These are phyloP conservation scores for Leptogaster cylindrica DNA, from an alignment of 2,888 invertebrate genomes.

Conservation along the genomic window DNA sequence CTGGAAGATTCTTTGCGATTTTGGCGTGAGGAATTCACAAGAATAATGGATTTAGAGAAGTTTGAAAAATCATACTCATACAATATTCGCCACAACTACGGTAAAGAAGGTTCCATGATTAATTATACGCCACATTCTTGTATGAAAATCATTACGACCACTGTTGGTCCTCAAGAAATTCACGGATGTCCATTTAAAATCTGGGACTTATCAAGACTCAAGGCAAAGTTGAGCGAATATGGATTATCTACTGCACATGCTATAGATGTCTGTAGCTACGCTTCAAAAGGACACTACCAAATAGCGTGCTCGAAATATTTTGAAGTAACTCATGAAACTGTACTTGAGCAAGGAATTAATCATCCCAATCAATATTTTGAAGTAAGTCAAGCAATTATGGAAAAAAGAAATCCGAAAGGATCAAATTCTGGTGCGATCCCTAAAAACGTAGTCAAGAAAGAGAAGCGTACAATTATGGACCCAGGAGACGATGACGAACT, in stretches of 20 bases:
- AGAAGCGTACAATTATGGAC: conserved; percentile 49
- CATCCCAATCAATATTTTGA: conserved; percentile 94
- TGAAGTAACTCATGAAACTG: conserved; percentile 72
- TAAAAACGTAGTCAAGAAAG: conserved; percentile 8
- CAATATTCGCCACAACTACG: conserved; percentile 90
- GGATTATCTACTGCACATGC: conserved; percentile 70
- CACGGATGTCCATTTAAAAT: conserved; percentile 95
- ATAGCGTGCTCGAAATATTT: conserved; percentile 90
- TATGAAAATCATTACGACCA: conserved; percentile 81
- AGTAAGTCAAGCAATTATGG: conserved; percentile 72
- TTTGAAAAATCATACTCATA: conserved; percentile 95
- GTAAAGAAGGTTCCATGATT: conserved; percentile 90
- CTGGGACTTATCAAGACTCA: conserved; percentile 74
- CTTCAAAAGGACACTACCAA: conserved; percentile 81
- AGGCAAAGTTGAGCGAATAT: conserved; percentile 73
- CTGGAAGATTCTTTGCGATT: conserved; percentile 88
- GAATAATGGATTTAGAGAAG: conserved; percentile 80
- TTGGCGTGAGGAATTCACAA: conserved; percentile 91
- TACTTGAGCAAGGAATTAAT: conserved; percentile 72
- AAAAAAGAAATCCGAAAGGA: conserved; percentile 51
- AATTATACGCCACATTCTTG: conserved; percentile 93
- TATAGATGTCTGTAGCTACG: conserved; percentile 74
- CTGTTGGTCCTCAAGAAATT: conserved; percentile 73
- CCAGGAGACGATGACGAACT: conserved; percentile 59
- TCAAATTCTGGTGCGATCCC: neutral